Evolutionary conservation across 2,113 vertebrate species (phyloP).

Genomic region (Xiphorhynchus elegans): DNA sequence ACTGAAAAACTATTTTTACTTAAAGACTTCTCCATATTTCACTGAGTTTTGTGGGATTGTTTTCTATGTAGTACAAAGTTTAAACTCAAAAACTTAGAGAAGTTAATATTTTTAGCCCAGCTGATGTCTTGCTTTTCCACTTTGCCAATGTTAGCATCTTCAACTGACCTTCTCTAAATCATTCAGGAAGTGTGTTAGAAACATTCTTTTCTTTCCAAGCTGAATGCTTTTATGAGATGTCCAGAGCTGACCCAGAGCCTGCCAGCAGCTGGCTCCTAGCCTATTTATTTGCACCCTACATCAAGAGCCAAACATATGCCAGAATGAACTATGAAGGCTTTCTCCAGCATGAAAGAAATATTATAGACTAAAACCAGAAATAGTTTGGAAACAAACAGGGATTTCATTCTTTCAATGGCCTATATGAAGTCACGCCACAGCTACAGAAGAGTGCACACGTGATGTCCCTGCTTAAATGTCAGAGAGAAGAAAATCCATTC

Average conservation of each 20-base stretch:
- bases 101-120: not conserved
- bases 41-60: not conserved
- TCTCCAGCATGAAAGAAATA: not conserved
- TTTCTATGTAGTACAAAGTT: not conserved
- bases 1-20: not conserved
- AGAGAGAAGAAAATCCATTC: slow-evolving; percentile 13
- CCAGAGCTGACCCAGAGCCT: not conserved
- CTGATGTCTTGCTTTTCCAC: not conserved
- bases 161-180: not conserved
- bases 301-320: not conserved
- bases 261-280: not conserved
- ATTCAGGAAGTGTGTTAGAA: not conserved
- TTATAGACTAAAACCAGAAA: not conserved
- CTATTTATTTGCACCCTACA: not conserved
- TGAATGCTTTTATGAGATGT: not conserved
- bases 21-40: not conserved
- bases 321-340: not conserved
- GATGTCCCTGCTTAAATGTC: not conserved
- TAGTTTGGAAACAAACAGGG: not conserved
- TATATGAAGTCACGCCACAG: not conserved
- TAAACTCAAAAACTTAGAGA: not conserved
- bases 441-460: not conserved
- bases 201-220: not conserved
- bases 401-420: not conserved
- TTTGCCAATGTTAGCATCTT: not conserved